Evolutionary conservation across 2,888 invertebrate genomes (phyloP), one percentile per base, ranked within the genome.

Genomic region (Netelia inedita): DNA sequence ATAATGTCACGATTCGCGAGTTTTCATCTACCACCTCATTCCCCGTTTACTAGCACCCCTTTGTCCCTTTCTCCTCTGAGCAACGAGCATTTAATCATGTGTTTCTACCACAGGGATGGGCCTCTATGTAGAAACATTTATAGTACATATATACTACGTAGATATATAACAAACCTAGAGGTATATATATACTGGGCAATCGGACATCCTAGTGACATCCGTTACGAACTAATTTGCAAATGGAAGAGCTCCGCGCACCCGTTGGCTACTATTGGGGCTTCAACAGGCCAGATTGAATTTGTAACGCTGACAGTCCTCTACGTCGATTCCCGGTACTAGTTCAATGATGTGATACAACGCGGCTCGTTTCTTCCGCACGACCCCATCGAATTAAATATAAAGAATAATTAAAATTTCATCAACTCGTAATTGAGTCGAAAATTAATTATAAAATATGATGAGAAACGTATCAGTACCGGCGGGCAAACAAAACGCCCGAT

Each of bases 171-270:
- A 46, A 46, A 14, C 14, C 11, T 46, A 46, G 2, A 11, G 14
- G 46, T 14, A 10, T 14, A 14, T 41, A 41, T 14, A 46, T 14
- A 46, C 14, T 11, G 11, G 55, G 68, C 53, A 79, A 50, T 80
- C 80, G 73, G 65, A 72, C 80, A 74, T 71, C 69, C 78, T 61
- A 63, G 69, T 63, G 78, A 79, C 78, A 71, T 71, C 78, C 78
- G 69, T 84, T 76, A 79, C 82, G 82, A 84, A 88, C 89, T 90
- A 91, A 91, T 91, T 90, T 91, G 89, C 90, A 89, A 90, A 90
- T 90, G 90, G 90, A 88, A 88, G 86, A 82, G 84, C 74, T 69
- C 46, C 68, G 19, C 57, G 14, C 46, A 46, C 46, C 46, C 50
- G 50, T 69, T 69, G 23, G 68, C 68, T 53, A 53, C 53, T 57